Conservation (phyloP, 2,888 invertebrate genomes). For the Smittia sp. region DNA sequence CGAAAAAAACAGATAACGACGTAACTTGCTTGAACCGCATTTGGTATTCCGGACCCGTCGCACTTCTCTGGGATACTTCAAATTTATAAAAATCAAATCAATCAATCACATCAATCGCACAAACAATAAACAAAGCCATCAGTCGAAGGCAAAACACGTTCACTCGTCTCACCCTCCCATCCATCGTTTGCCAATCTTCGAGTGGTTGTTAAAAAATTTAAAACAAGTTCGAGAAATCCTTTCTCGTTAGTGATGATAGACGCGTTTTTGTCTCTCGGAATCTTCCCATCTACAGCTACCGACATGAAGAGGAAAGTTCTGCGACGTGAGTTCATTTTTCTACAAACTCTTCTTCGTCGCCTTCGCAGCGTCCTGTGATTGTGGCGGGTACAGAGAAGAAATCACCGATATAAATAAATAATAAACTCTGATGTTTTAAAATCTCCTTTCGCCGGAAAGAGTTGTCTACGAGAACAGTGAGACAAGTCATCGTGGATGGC, state of each 20-base stretch:
- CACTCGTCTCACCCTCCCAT: not conserved
- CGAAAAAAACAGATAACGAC: too few species aligned
- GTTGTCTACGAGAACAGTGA: not conserved
- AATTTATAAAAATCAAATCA: constrained; percentile 38
- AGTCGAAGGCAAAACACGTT: constrained; percentile 34
- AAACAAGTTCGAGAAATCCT: not conserved
- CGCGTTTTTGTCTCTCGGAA: not conserved
- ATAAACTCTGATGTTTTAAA: constrained; percentile 1
- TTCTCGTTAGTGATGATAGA: constrained; percentile 23
- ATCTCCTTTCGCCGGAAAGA: not conserved
- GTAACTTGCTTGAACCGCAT: not conserved
- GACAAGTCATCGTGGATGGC: not conserved
- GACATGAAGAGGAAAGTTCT: constrained; percentile 5
- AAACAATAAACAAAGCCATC: constrained; percentile 34
- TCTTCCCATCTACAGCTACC: not conserved
- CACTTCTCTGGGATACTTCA: not conserved
- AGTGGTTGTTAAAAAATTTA: constrained; percentile 30
- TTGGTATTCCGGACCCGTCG: not conserved
- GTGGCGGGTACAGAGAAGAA: not conserved
- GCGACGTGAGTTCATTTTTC: constrained; percentile 21
- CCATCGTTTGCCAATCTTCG: not conserved
- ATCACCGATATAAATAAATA: constrained; percentile 18
- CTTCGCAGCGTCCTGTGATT: not conserved
- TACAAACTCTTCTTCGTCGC: not conserved
- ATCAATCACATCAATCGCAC: constrained; percentile 30